These are phyloP conservation scores for Apostichopus californicus DNA, from an alignment of 35 echinoderm and acorn worm genomes.

Conservation along the genomic window DNA sequence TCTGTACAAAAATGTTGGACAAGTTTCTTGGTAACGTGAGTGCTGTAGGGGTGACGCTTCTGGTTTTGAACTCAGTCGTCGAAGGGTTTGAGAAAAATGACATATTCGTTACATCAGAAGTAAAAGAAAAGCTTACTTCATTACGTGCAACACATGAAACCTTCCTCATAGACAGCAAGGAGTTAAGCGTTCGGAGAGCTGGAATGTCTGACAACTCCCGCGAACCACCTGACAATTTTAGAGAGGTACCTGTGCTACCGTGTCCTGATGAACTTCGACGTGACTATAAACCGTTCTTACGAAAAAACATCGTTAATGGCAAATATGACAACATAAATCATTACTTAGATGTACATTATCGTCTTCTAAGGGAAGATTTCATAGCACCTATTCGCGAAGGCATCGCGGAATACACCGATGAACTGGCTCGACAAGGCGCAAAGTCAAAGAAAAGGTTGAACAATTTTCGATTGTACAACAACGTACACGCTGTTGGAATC, in stretches of 20 bases:
- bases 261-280: constrained; percentile 14
- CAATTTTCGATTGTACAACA: constrained; percentile 25
- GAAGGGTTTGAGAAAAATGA: background rate
- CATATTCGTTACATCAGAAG: background rate
- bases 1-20: constrained; percentile 33
- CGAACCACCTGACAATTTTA: constrained; percentile 80
- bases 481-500: background rate
- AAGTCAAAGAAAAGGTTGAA: background rate
- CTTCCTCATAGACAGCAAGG: constrained; percentile 21
- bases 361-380: constrained; percentile 77
- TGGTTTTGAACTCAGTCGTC: constrained; percentile 40
- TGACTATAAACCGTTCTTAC: constrained; percentile 50
- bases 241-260: constrained; percentile 50
- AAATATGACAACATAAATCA: constrained; percentile 54
- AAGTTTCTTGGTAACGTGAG: constrained; percentile 27
- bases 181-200: background rate
- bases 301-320: constrained; percentile 58
- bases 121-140: background rate
- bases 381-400: constrained; percentile 67
- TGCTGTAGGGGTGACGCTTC: constrained; percentile 32
- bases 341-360: constrained; percentile 69
- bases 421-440: background rate
- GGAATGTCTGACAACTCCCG: background rate
- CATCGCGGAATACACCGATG: constrained; percentile 46
- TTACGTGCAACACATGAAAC: background rate